A percentile compares a stretch with the other conserved stretches of the same genome.
Evolutionary conservation across 2,113 vertebrate genomes (phyloP).

Genomic region (Microcebus murinus): DNA sequence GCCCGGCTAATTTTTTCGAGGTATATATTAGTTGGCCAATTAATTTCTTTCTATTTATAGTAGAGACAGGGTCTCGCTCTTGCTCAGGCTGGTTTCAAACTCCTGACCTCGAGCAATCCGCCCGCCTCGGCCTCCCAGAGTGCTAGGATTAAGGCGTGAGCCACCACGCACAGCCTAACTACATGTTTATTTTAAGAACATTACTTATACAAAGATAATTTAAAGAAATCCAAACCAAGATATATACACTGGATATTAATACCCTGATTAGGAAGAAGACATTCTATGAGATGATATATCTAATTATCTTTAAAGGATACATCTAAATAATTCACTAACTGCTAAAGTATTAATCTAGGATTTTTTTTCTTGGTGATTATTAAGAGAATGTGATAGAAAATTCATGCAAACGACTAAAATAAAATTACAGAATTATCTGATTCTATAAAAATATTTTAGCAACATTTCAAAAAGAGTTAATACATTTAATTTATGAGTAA

Average conservation of each 20-base stretch:
- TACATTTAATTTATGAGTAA: not conserved
- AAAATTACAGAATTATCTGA: constrained; percentile 35
- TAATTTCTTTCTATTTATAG: no score
- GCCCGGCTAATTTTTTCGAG: no score
- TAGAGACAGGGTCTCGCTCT: no score
- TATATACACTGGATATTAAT: constrained; percentile 46
- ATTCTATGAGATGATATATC: constrained; percentile 27
- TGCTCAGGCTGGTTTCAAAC: no score
- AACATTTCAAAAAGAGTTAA: constrained; percentile 46
- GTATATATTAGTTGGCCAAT: no score
- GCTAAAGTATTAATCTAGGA: constrained; percentile 53
- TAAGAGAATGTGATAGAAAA: constrained; percentile 44
- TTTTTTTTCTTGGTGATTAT: constrained; percentile 39
- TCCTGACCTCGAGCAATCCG: no score
- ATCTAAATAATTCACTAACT: constrained; percentile 64
- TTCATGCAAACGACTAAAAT: constrained; percentile 50
- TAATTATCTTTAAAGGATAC: constrained; percentile 59
- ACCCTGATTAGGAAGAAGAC: constrained; percentile 41
- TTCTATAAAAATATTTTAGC: constrained; percentile 8
- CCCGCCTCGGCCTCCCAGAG: no score
- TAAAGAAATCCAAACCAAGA: constrained; percentile 42
- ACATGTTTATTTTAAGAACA: constrained; percentile 13
- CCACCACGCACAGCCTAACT: not conserved
- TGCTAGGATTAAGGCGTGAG: no score
- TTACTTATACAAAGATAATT: constrained; percentile 39